phyloP scores from a whole-genome alignment of 1,140 invertebrate genomes.

The Cataglyphis hispanica region DNA sequence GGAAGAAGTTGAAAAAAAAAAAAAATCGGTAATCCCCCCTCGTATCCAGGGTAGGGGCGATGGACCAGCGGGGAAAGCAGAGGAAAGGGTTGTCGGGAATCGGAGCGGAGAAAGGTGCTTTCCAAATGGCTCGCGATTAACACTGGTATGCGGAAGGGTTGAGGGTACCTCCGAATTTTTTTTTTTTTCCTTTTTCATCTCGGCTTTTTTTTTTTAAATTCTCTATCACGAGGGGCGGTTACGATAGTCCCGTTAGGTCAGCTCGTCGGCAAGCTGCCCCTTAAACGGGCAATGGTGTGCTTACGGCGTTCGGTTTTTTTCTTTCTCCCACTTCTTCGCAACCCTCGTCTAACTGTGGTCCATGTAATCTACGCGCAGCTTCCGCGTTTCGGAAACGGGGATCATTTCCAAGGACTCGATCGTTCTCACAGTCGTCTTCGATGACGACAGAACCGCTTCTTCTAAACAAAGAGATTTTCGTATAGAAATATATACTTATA shows the following conservation, averaged over 20 bases:
- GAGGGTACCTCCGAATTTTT: constrained; percentile 68
- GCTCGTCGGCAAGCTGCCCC: constrained; percentile 77
- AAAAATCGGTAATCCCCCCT: constrained; percentile 56
- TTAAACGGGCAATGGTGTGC: constrained; percentile 54
- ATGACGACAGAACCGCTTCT: constrained; percentile 47
- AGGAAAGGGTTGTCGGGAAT: constrained; percentile 61
- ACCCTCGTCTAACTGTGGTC: constrained; percentile 76
- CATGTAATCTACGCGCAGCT: constrained; percentile 74
- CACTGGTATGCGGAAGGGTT: constrained; percentile 81
- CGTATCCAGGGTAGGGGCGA: neutral
- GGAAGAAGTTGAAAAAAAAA: constrained; percentile 48
- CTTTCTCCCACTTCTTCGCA: constrained; percentile 50
- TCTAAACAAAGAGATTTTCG: constrained; percentile 26
- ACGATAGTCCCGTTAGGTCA: constrained; percentile 78
- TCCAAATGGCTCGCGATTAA: constrained; percentile 71
- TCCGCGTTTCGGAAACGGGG: constrained; percentile 68
- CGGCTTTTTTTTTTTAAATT: constrained; percentile 76
- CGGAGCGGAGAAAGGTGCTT: constrained; percentile 75
- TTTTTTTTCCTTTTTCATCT: constrained; percentile 56
- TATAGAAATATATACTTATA: constrained; percentile 13
- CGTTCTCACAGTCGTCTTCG: constrained; percentile 67
- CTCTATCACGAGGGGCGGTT: constrained; percentile 73
- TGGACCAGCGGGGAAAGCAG: constrained; percentile 43
- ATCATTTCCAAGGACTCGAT: constrained; percentile 37
- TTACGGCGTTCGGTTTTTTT: constrained; percentile 56